Evolutionary conservation across 2,797 vertebrate species (phyloP).

Genomic region (Hydrolagus colliei): DNA sequence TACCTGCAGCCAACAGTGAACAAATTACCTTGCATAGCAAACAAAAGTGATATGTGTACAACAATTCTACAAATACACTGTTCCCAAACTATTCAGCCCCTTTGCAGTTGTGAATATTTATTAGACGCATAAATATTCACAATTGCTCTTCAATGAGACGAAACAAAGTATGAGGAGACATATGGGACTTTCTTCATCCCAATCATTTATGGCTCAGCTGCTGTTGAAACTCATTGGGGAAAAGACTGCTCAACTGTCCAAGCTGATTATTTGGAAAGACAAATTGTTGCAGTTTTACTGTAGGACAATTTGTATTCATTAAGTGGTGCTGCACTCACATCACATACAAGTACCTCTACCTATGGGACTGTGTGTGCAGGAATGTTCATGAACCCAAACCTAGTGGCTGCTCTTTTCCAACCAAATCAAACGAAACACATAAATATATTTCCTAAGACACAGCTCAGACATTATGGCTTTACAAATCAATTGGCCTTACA

Average conservation of each 20-base stretch:
- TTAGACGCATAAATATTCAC: neutral
- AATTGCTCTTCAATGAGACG: neutral
- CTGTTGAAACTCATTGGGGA: slow-evolving; percentile 2
- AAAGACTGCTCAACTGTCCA: slow-evolving; percentile 10
- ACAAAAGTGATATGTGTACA: neutral
- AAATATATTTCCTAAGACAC: neutral
- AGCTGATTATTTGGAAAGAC: slow-evolving; percentile 27
- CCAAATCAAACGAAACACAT: neutral
- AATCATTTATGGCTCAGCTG: slow-evolving; percentile 18
- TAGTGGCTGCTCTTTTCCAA: neutral
- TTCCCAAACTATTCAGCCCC: no score
- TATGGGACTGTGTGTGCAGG: neutral
- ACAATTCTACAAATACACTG: neutral
- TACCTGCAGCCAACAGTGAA: neutral
- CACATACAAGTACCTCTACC: neutral
- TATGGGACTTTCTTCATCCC: neutral
- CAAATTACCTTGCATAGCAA: no score
- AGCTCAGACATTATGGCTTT: neutral
- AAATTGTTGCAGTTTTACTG: slow-evolving; percentile 28
- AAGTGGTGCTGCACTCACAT: neutral
- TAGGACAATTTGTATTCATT: slow-evolving; percentile 19
- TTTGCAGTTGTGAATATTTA: slow-evolving; percentile 15
- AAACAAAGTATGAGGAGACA: neutral
- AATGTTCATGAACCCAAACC: neutral
- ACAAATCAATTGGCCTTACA: neutral